Conservation (phyloP, 1,140 invertebrate species). For the Saxidomus purpurata region DNA sequence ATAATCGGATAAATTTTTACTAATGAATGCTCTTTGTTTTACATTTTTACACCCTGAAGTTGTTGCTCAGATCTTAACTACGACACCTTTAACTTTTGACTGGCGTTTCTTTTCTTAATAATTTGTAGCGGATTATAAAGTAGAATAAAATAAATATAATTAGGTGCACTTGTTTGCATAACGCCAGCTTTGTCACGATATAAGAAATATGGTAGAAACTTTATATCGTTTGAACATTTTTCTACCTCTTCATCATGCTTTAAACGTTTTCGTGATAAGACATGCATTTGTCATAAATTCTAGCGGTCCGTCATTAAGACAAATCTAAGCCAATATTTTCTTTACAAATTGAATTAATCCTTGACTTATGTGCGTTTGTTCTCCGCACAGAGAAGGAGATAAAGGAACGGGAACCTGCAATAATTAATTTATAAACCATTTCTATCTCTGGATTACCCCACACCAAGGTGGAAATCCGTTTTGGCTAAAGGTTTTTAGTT, state of each 20-base stretch:
- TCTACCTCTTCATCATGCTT: not conserved
- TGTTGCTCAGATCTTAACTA: not conserved
- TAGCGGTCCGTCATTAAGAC: slow-evolving; percentile 28
- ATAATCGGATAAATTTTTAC: not conserved
- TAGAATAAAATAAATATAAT: slow-evolving; percentile 31
- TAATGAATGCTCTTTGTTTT: slow-evolving; percentile 13
- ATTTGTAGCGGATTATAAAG: slow-evolving; percentile 35
- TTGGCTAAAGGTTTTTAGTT: not conserved
- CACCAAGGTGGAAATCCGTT: slow-evolving; percentile 36
- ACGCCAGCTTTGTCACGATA: not conserved
- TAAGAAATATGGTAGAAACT: slow-evolving; percentile 1
- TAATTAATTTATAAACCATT: slow-evolving; percentile 64
- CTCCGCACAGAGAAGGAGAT: slow-evolving; percentile 4
- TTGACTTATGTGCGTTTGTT: slow-evolving; percentile 55
- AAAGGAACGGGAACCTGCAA: not conserved
- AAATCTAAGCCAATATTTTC: slow-evolving; percentile 62
- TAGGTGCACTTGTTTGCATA: slow-evolving; percentile 1
- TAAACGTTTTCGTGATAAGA: slow-evolving; percentile 39
- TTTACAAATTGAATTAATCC: slow-evolving; percentile 61
- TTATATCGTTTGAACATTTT: slow-evolving; percentile 16
- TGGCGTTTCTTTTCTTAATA: not conserved
- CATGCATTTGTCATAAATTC: slow-evolving; percentile 57
- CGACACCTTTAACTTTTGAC: slow-evolving; percentile 29
- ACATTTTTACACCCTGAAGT: slow-evolving; percentile 8
- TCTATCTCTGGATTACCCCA: slow-evolving; percentile 40